phyloP scores from a whole-genome alignment of 30 jellyfish, hydroid and myxozoan genomes.

The Phacellophora camtschatica region DNA sequence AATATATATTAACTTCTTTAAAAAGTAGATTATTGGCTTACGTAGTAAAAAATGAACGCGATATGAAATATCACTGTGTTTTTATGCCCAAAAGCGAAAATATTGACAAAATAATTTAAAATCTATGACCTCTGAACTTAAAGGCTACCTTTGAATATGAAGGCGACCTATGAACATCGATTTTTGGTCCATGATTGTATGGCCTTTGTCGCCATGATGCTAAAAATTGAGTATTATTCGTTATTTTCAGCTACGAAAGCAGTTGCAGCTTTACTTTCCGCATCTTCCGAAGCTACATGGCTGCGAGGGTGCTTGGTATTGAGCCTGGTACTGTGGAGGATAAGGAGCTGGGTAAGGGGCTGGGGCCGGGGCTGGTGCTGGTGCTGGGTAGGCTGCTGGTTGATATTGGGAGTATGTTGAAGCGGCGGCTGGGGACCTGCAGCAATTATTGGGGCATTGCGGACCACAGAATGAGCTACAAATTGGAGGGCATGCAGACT shows the following conservation, averaged over 20 bases:
- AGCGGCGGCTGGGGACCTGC: constrained; percentile 33
- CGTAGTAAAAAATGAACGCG: constrained; percentile 18
- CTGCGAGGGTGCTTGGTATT: constrained; percentile 63
- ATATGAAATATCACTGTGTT: neutral
- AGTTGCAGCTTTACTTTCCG: constrained; percentile 44
- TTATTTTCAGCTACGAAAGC: too few species aligned
- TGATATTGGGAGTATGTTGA: constrained; percentile 31
- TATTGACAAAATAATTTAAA: neutral
- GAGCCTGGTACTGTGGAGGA: constrained; percentile 43
- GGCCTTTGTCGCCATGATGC: too few species aligned
- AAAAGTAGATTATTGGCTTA: neutral
- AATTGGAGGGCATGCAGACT: constrained; percentile 71
- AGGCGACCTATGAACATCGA: too few species aligned
- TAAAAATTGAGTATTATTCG: too few species aligned
- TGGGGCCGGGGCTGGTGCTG: constrained; percentile 15
- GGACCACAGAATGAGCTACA: constrained; percentile 90
- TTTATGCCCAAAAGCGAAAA: neutral
- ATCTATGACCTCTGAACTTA: too few species aligned
- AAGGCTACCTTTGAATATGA: too few species aligned
- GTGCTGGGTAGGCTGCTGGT: constrained; percentile 45
- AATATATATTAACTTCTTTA: neutral
- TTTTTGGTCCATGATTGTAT: too few species aligned
- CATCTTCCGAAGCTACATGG: constrained; percentile 52
- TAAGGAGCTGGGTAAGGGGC: neutral
- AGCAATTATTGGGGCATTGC: constrained; percentile 84